Evolutionary conservation across 1,140 invertebrate species (phyloP).

Genomic region (Nasonia longicornis): DNA sequence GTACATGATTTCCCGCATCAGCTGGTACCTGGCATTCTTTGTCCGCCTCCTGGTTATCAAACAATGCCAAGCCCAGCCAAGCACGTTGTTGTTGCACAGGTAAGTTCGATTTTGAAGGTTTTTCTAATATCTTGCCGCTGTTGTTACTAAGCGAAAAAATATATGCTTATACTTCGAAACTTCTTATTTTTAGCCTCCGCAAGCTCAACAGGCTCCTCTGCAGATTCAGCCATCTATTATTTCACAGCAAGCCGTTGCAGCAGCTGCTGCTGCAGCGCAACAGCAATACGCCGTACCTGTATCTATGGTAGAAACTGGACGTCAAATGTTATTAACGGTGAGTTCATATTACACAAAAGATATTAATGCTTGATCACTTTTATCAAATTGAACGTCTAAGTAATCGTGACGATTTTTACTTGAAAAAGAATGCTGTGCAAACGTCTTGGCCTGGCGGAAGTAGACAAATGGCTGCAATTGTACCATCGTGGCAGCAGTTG

Average conservation of each 20-base stretch:
- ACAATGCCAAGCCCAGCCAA: constrained; percentile 87
- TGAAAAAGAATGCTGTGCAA: constrained; percentile 78
- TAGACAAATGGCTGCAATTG: constrained; percentile 85
- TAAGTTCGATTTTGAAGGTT: constrained; percentile 46
- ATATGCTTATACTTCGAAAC: neutral
- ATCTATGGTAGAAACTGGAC: constrained; percentile 86
- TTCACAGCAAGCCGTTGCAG: constrained; percentile 75
- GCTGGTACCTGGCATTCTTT: constrained; percentile 91
- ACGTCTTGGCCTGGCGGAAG: constrained; percentile 84
- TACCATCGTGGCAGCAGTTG: constrained; percentile 89
- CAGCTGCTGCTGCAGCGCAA: constrained; percentile 71
- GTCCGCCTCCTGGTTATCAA: constrained; percentile 85
- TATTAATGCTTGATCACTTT: neutral
- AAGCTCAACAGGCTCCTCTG: constrained; percentile 67
- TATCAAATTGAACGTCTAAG: neutral
- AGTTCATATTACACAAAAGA: constrained; percentile 48
- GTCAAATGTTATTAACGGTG: constrained; percentile 77
- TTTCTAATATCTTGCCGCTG: constrained; percentile 26
- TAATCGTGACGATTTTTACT: neutral
- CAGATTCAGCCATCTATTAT: constrained; percentile 79
- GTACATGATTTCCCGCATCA: constrained; percentile 83
- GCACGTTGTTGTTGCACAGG: constrained; percentile 85
- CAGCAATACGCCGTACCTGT: constrained; percentile 88
- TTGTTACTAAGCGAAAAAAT: neutral
- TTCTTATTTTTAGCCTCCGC: constrained; percentile 56